phyloP scores from a whole-genome alignment of 2,888 invertebrate genomes.

The Cacoxenus indagator region DNA sequence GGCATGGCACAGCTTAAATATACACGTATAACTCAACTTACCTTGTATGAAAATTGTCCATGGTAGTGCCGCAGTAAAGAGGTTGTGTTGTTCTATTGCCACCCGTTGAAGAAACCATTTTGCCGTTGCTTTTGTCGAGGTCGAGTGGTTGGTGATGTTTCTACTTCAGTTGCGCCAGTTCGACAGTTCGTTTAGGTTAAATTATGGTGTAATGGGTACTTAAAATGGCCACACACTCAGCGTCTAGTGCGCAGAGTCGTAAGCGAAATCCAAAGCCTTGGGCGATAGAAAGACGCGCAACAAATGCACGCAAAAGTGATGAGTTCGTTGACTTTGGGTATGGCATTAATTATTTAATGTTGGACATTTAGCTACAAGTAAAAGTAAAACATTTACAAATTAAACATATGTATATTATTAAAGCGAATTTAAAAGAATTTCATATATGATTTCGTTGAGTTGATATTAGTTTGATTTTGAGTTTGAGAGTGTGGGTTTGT shows the following conservation, averaged over 20 bases:
- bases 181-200: too few species aligned
- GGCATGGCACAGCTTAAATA: not conserved
- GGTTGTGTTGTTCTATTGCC: slow-evolving; percentile 49
- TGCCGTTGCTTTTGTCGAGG: slow-evolving; percentile 26
- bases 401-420: not conserved
- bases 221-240: not conserved
- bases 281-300: too few species aligned
- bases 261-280: too few species aligned
- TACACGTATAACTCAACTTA: slow-evolving; percentile 42
- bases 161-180: not conserved
- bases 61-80: slow-evolving; percentile 62
- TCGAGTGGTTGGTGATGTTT: not conserved
- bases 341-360: slow-evolving; percentile 50
- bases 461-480: too few species aligned
- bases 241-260: not conserved
- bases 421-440: not conserved
- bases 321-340: not conserved
- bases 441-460: too few species aligned
- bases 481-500: too few species aligned
- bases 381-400: not conserved
- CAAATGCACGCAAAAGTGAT: not conserved
- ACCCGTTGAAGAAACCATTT: slow-evolving; percentile 35
- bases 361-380: slow-evolving; percentile 40
- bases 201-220: too few species aligned
- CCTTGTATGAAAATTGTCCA: slow-evolving; percentile 68